A percentile compares a stretch with the other conserved stretches of the same genome.
phyloP scores from a whole-genome alignment of 2,888 invertebrate genomes.

The Ectemnius cavifrons region DNA sequence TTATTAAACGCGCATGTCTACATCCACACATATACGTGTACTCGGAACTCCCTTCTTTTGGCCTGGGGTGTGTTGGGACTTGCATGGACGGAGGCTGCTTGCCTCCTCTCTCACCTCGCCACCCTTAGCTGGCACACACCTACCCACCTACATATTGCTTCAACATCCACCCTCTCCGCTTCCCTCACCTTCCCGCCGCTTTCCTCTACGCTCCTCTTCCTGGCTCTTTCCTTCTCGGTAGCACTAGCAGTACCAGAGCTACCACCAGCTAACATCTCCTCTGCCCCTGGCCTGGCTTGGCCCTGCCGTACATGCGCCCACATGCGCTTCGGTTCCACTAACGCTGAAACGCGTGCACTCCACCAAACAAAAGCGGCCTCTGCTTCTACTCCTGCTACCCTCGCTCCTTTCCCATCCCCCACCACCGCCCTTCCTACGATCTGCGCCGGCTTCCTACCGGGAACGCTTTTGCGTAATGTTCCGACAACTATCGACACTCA shows the following conservation, averaged over 20 bases:
- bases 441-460: constrained; percentile 40
- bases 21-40: constrained; percentile 25
- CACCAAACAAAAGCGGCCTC: constrained; percentile 60
- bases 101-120: constrained; percentile 18
- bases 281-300: too few species aligned
- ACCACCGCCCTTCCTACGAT: too few species aligned
- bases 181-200: not conserved
- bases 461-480: constrained; percentile 52
- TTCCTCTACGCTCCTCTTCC: not conserved
- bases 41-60: constrained; percentile 51
- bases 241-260: too few species aligned
- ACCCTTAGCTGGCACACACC: not conserved
- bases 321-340: constrained; percentile 29
- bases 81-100: constrained; percentile 39
- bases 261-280: too few species aligned
- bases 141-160: not conserved
- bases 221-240: not conserved
- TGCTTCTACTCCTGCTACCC: constrained; percentile 46
- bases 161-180: not conserved
- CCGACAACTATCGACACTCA: constrained; percentile 49
- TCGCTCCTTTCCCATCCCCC: constrained; percentile 21
- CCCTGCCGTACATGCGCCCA: not conserved
- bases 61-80: constrained; percentile 53
- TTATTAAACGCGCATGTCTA: constrained; percentile 57
- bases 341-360: constrained; percentile 56